phyloP scores from a whole-genome alignment of 2,888 invertebrate genomes.

The Entomobrya proxima region DNA sequence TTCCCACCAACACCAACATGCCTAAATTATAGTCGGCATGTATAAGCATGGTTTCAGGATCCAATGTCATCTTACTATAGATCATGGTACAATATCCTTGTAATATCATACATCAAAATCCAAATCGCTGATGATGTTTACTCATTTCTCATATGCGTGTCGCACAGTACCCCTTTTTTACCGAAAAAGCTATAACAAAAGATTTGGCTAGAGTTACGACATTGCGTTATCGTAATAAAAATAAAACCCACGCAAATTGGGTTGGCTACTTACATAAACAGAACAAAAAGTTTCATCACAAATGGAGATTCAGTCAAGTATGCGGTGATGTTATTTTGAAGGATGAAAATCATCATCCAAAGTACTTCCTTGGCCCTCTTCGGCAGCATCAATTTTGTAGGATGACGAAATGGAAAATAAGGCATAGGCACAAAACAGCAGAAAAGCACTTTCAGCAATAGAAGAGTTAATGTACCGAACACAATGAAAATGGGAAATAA shows the following conservation, averaged over 20 bases:
- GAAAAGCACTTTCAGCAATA: not conserved
- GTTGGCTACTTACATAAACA: not conserved
- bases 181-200: too few relatives aligned
- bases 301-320: not conserved
- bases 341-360: not conserved
- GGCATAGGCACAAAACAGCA: not conserved
- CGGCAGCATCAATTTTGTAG: not conserved
- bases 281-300: not conserved
- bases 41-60: too few relatives aligned
- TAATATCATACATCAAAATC: too few relatives aligned
- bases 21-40: too few relatives aligned
- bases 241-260: slow-evolving; percentile 5
- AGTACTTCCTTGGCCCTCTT: not conserved
- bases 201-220: too few relatives aligned
- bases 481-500: slow-evolving; percentile 18
- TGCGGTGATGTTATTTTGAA: slow-evolving; percentile 2
- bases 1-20: too few relatives aligned
- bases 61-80: too few relatives aligned
- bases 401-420: not conserved
- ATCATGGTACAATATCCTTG: too few relatives aligned
- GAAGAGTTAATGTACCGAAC: slow-evolving; percentile 11
- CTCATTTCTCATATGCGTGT: too few relatives aligned
- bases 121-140: too few relatives aligned
- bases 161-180: too few relatives aligned
- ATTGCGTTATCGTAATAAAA: too few relatives aligned